Percentiles rank a stretch among this genome's conserved stretches.
phyloP scores from a whole-genome alignment of 2,113 vertebrate genomes.

The Apeltes quadracus region DNA sequence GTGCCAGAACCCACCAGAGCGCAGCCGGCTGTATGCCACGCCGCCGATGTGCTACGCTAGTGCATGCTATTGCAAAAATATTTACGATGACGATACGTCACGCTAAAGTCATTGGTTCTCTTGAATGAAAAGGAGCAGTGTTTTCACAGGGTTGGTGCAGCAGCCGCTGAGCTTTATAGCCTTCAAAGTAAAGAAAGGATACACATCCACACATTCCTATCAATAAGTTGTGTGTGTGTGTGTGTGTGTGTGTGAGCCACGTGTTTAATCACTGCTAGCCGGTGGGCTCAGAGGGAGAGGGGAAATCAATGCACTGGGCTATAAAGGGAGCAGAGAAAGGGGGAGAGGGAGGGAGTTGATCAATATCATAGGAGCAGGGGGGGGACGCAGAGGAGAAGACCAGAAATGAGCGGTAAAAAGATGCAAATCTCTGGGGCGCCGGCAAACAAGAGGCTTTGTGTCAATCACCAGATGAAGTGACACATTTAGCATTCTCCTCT shows the following conservation, averaged over 20 bases:
- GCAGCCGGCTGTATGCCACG: slow-evolving; percentile 37
- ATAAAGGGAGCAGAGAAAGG: slow-evolving; percentile 58
- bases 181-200: slow-evolving; percentile 62
- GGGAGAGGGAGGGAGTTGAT: slow-evolving; percentile 64
- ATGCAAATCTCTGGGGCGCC: slow-evolving; percentile 74
- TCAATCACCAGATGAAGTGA: slow-evolving; percentile 75
- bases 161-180: slow-evolving; percentile 62
- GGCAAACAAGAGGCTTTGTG: slow-evolving; percentile 77
- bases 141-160: slow-evolving; percentile 61
- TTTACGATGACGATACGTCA: slow-evolving; percentile 67
- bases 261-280: slow-evolving; percentile 77
- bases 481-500: slow-evolving; percentile 69
- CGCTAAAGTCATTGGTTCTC: slow-evolving; percentile 37
- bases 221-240: slow-evolving; percentile 52
- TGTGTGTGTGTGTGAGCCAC: slow-evolving; percentile 61
- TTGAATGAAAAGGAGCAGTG: slow-evolving; percentile 63
- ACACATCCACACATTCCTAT: slow-evolving; percentile 56
- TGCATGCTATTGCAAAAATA: slow-evolving; percentile 46
- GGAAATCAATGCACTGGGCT: slow-evolving; percentile 73
- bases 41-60: slow-evolving; percentile 56
- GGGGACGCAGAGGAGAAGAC: slow-evolving; percentile 46
- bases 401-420: slow-evolving; percentile 58
- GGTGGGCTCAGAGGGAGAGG: slow-evolving; percentile 71
- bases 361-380: slow-evolving; percentile 77
- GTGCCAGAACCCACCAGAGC: slow-evolving; percentile 48